A percentile compares a stretch with the other conserved stretches of the same genome.
Evolutionary conservation across 2,113 vertebrate species (phyloP).

Genomic region (Camelus bactrianus): DNA sequence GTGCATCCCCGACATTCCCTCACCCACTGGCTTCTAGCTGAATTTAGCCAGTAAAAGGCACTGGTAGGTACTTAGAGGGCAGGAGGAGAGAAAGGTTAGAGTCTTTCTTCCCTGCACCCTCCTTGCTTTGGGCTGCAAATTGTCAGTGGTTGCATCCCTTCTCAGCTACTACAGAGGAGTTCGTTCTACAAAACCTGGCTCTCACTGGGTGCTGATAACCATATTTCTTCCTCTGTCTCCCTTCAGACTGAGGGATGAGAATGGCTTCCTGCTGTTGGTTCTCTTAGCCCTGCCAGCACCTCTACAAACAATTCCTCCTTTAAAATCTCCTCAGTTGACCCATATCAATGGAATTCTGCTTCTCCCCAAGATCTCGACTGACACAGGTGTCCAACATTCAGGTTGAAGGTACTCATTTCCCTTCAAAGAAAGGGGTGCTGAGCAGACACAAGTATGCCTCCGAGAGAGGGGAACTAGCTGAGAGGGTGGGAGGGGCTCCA

Average conservation of each 20-base stretch:
- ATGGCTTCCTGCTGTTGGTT: background rate
- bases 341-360: background rate
- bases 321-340: background rate
- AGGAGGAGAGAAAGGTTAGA: background rate
- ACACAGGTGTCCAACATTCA: background rate
- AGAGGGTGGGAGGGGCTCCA: background rate
- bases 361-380: background rate
- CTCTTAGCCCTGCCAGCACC: background rate
- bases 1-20: background rate
- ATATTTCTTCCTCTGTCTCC: background rate
- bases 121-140: background rate
- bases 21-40: background rate
- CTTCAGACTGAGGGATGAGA: background rate
- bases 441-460: background rate
- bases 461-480: background rate
- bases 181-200: background rate
- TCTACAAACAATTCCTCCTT: background rate
- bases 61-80: background rate
- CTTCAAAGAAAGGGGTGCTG: background rate
- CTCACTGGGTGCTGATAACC: no score
- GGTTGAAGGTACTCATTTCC: background rate
- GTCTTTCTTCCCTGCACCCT: background rate
- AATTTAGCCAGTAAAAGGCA: background rate
- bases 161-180: background rate
- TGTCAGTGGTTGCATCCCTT: background rate